These are phyloP conservation scores for Papilio gigon DNA, from an alignment of 2,888 invertebrate species.

Conservation along the genomic window DNA sequence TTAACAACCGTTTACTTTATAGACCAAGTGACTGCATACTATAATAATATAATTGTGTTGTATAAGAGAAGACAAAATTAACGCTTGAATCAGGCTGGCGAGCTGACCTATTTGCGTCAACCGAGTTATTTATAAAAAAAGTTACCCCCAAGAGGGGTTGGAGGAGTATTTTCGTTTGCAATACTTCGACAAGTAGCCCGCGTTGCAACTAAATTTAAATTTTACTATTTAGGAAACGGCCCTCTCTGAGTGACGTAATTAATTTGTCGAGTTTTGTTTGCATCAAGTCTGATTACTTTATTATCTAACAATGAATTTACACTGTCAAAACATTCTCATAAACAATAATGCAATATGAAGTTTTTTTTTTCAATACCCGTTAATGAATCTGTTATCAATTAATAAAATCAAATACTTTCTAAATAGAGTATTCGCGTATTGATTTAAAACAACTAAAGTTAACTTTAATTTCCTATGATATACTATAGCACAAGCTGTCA, in stretches of 20 bases:
- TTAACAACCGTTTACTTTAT: too few relatives aligned
- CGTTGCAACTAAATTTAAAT: constrained; percentile 15
- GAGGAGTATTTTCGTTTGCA: constrained; percentile 15
- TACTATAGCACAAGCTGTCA: too few relatives aligned
- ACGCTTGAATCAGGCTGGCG: background rate
- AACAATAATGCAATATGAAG: too few relatives aligned
- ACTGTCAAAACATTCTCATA: background rate
- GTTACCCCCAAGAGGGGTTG: constrained; percentile 20
- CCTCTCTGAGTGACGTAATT: background rate
- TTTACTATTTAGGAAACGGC: constrained; percentile 10
- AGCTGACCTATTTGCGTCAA: constrained; percentile 21
- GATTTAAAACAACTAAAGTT: too few relatives aligned
- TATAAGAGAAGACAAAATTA: constrained; percentile 9
- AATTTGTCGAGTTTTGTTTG: background rate
- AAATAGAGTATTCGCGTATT: too few relatives aligned
- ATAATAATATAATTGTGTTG: background rate
- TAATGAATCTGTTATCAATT: too few relatives aligned
- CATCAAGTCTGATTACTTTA: background rate
- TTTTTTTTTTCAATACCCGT: too few relatives aligned
- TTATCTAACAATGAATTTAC: background rate
- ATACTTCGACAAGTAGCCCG: constrained; percentile 23
- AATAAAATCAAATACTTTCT: too few relatives aligned
- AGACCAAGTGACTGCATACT: background rate
- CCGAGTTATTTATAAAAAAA: constrained; percentile 29
- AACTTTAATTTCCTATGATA: too few relatives aligned